These are phyloP conservation scores for Saxidomus purpurata DNA, from an alignment of 1,140 invertebrate species.

Conservation along the genomic window DNA sequence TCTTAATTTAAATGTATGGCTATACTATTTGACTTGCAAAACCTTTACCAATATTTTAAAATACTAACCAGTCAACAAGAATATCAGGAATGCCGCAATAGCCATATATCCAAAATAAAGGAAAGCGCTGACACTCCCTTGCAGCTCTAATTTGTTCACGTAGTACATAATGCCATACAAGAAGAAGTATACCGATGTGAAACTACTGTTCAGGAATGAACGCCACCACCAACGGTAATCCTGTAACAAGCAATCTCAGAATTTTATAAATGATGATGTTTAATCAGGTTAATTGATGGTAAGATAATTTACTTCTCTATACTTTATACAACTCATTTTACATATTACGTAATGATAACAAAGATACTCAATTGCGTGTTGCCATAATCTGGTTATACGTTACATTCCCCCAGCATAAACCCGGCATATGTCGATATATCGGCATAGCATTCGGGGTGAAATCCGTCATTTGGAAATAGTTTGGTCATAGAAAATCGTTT, in stretches of 20 bases:
- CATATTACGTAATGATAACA: background rate
- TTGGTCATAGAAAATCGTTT: too few relatives aligned
- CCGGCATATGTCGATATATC: too few relatives aligned
- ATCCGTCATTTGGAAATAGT: too few relatives aligned
- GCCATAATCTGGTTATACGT: background rate
- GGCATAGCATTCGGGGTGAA: too few relatives aligned
- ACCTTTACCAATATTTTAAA: too few relatives aligned
- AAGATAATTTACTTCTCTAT: too few relatives aligned
- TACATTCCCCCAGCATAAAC: too few relatives aligned
- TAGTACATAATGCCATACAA: conserved; percentile 99
- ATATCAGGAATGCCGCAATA: conserved; percentile 99
- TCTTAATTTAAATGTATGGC: too few relatives aligned
- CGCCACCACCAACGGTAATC: conserved; percentile 97
- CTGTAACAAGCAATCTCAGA: conserved; percentile 85
- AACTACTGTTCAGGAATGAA: conserved; percentile 98
- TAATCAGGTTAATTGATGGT: too few relatives aligned
- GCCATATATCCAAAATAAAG: conserved; percentile 99
- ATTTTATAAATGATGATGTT: too few relatives aligned
- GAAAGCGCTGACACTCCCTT: conserved; percentile 96
- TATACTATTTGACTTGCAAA: too few relatives aligned
- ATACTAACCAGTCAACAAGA: conserved; percentile 95
- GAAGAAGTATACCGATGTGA: conserved; percentile 98
- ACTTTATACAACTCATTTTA: too few relatives aligned
- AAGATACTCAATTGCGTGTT: background rate
- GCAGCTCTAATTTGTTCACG: conserved; percentile 97